Conservation (phyloP, 2,888 invertebrate genomes). For the Andrena haemorrhoa region DNA sequence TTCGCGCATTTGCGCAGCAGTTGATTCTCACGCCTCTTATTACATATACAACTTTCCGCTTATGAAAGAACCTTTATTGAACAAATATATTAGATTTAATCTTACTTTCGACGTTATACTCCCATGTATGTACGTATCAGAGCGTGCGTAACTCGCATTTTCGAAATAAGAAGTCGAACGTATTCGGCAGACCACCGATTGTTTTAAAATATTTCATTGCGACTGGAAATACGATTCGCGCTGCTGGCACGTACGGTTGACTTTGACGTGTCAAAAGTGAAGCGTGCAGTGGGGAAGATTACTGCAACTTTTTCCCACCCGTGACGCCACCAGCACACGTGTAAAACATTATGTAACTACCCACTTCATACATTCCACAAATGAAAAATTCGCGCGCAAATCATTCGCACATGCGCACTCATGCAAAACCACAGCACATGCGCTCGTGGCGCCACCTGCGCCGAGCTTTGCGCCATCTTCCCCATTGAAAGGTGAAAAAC, state of each 20-base stretch:
- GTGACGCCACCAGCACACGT: no score
- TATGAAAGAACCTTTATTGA: conserved; percentile 32
- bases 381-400: no score
- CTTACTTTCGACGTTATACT: conserved; percentile 45
- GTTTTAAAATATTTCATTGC: conserved; percentile 54
- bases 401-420: no score
- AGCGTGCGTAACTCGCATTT: conserved; percentile 41
- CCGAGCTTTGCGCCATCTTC: no score
- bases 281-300: no score
- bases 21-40: conserved; percentile 21
- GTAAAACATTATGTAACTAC: no score
- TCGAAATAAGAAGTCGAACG: conserved; percentile 35
- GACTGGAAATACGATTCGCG: conserved; percentile 25
- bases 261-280: neutral
- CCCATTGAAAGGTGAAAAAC: neutral
- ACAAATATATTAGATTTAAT: conserved; percentile 46
- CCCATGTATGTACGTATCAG: neutral
- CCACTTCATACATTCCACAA: no score
- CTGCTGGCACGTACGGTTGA: conserved; percentile 30
- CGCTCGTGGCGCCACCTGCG: no score
- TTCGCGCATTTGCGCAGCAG: neutral
- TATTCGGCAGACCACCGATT: conserved; percentile 20
- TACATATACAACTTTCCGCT: conserved; percentile 16
- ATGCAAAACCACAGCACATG: no score
- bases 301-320: no score